Percentiles rank a stretch among this genome's conserved stretches.
Conservation (phyloP, 2,113 vertebrate species). For the Tetrax tetrax region DNA sequence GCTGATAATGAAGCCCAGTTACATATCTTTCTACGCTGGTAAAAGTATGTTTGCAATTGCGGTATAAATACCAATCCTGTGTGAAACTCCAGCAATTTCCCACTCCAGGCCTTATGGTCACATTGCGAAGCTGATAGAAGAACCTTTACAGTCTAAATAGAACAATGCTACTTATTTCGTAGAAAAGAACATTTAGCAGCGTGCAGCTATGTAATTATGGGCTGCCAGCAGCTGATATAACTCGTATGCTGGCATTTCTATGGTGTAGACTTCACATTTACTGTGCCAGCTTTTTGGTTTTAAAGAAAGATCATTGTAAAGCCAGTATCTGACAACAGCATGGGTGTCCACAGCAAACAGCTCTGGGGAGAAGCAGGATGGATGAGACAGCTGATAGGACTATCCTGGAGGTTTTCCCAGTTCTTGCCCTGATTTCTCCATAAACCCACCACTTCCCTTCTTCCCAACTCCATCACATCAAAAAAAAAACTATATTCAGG, state of each 20-base stretch:
- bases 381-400: accelerated
- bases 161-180: neutral
- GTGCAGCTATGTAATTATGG: neutral
- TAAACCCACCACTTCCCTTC: neutral
- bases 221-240: neutral
- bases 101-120: neutral
- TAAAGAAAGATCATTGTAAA: neutral
- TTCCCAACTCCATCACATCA: accelerated
- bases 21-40: neutral
- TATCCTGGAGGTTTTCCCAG: neutral
- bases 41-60: neutral
- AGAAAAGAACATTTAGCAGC: neutral
- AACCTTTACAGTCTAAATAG: neutral
- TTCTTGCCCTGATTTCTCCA: neutral
- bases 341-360: neutral
- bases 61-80: neutral
- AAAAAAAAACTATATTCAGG: neutral
- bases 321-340: neutral
- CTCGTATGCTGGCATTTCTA: neutral
- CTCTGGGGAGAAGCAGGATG: neutral
- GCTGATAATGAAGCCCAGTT: neutral
- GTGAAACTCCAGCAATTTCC: neutral
- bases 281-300: neutral
- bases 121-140: neutral
- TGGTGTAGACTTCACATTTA: neutral